phyloP scores from a whole-genome alignment of 2,888 invertebrate genomes.

The Polylopha cassiicola region DNA sequence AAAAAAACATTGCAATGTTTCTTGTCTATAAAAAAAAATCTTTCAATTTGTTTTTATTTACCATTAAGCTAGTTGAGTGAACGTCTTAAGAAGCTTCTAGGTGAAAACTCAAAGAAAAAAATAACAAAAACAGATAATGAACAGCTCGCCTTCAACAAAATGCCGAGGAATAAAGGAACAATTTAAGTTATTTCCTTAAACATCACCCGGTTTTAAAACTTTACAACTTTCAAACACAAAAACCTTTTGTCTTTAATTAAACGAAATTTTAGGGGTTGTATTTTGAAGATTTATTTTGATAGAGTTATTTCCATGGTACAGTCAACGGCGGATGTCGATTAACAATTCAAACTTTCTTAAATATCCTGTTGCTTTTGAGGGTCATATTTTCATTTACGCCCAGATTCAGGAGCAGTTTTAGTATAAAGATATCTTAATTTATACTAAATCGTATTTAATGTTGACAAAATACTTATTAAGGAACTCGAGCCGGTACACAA shows the following conservation, averaged over 20 bases:
- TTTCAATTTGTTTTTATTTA: too few species aligned
- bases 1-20: too few species aligned
- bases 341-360: constrained; percentile 4
- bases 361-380: neutral
- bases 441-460: too few species aligned
- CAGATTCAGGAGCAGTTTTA: too few species aligned
- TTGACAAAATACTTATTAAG: too few species aligned
- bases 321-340: constrained; percentile 2
- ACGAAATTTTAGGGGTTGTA: constrained; percentile 13
- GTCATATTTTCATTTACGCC: too few species aligned
- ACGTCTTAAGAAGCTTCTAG: too few species aligned
- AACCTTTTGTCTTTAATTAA: constrained; percentile 25
- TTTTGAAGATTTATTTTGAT: constrained; percentile 21
- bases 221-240: constrained; percentile 19
- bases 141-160: constrained; percentile 7
- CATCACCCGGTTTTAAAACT: constrained; percentile 19
- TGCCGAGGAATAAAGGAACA: constrained; percentile 16
- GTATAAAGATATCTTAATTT: too few species aligned
- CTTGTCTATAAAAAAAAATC: too few species aligned
- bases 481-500: too few species aligned
- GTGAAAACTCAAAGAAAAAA: too few species aligned
- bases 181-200: constrained; percentile 21
- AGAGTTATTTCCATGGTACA: constrained; percentile 7
- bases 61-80: too few species aligned
- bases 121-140: constrained; percentile 2